phyloP scores from a whole-genome alignment of 2,888 invertebrate genomes.

The Amphiduros pacificus region DNA sequence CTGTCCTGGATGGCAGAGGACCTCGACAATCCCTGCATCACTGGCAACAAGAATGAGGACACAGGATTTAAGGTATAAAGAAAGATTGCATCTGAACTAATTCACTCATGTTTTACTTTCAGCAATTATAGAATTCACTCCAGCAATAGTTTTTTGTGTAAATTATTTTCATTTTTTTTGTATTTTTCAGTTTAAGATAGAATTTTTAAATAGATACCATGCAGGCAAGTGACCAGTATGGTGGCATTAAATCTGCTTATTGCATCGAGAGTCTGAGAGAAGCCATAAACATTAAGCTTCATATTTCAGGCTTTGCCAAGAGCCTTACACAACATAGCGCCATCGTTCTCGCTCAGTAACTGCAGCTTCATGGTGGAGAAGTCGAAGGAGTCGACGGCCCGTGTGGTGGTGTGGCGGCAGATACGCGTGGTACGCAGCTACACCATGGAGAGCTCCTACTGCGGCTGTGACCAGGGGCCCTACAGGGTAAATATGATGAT shows the following conservation, averaged over 20 bases:
- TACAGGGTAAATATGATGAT: constrained; percentile 26
- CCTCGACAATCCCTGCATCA: constrained; percentile 45
- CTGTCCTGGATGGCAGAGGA: constrained; percentile 57
- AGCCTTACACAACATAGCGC: constrained; percentile 71
- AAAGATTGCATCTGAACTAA: too few relatives aligned
- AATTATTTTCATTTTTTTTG: too few relatives aligned
- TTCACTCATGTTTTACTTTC: too few relatives aligned
- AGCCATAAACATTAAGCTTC: too few relatives aligned
- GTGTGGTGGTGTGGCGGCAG: constrained; percentile 84
- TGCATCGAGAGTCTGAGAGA: too few relatives aligned
- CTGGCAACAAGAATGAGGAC: constrained; percentile 45
- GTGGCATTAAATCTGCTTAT: too few relatives aligned
- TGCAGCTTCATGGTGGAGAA: constrained; percentile 79
- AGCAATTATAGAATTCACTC: too few relatives aligned
- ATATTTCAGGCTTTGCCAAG: constrained; percentile 70
- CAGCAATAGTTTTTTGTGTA: too few relatives aligned
- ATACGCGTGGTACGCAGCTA: constrained; percentile 76
- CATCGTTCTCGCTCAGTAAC: constrained; percentile 72
- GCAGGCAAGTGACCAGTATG: too few relatives aligned
- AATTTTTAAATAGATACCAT: too few relatives aligned
- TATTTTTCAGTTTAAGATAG: too few relatives aligned
- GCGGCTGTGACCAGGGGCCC: constrained; percentile 76
- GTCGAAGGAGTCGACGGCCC: constrained; percentile 78
- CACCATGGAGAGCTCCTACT: constrained; percentile 86
- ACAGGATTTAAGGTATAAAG: constrained; percentile 46